These are phyloP conservation scores for Phymanthus crucifer DNA, from an alignment of 92 coral and sea anemone genomes.

Conservation along the genomic window DNA sequence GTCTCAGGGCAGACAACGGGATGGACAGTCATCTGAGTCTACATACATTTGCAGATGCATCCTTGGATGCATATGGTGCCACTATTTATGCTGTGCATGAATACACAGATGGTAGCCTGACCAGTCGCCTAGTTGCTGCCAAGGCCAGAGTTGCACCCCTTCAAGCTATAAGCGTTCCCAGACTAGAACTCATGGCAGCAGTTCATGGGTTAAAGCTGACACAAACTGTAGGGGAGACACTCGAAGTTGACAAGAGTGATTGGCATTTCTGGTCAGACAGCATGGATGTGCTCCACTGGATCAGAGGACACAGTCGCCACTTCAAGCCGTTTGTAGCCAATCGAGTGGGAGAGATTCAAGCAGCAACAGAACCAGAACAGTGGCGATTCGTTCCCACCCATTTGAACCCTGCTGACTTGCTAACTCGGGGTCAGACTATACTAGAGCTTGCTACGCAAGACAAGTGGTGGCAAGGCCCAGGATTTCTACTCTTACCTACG, in stretches of 20 bases:
- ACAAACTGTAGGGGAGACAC: conserved; percentile 1
- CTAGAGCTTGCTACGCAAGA: background rate
- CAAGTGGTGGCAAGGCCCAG: conserved; percentile 5
- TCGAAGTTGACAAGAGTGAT: conserved; percentile 13
- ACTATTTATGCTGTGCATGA: conserved; percentile 34
- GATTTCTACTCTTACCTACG: background rate
- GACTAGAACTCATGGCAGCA: conserved; percentile 43
- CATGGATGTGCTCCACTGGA: conserved; percentile 37
- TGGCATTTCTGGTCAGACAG: conserved; percentile 36
- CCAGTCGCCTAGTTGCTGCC: conserved; percentile 19
- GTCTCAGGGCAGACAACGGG: background rate
- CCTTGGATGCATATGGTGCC: conserved; percentile 32
- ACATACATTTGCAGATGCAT: conserved; percentile 33
- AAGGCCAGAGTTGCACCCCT: conserved; percentile 35
- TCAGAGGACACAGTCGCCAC: conserved; percentile 27
- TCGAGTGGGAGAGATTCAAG: conserved; percentile 36
- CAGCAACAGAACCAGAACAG: conserved; percentile 38
- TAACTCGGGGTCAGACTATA: conserved; percentile 15
- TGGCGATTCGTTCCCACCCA: conserved; percentile 35
- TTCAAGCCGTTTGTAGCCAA: conserved; percentile 56
- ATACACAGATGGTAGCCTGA: conserved; percentile 41
- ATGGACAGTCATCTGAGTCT: background rate
- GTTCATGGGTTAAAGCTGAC: conserved; percentile 30
- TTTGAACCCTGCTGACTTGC: conserved; percentile 31
- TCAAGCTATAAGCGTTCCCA: conserved; percentile 28